Conservation (phyloP, 2,797 vertebrate genomes). For the Adelosebastes latens region DNA sequence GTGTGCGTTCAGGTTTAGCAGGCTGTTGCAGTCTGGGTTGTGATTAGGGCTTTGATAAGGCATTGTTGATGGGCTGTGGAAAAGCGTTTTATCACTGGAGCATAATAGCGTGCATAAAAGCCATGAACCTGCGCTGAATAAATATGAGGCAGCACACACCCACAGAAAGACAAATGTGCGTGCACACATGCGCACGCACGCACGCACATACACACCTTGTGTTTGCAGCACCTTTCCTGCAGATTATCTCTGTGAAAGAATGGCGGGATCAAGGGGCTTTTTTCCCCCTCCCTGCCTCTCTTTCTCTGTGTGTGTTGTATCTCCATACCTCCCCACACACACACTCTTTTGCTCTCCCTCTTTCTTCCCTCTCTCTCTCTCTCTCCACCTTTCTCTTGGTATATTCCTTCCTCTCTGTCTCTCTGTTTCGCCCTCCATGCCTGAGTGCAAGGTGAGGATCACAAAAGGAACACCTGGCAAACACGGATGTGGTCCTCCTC, state of each 20-base stretch:
- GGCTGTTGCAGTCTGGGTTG: conserved; percentile 53
- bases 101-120: conserved; percentile 72
- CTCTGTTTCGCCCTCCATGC: conserved; percentile 55
- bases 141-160: conserved; percentile 67
- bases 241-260: conserved; percentile 80
- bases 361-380: conserved; percentile 33
- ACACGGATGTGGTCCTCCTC: conserved; percentile 77
- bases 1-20: conserved; percentile 61
- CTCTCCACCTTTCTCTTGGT: conserved; percentile 29
- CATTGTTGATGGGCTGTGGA: conserved; percentile 74
- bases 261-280: conserved; percentile 68
- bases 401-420: conserved; percentile 39
- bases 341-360: neutral
- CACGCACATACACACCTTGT: conserved; percentile 17
- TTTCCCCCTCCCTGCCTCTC: conserved; percentile 29
- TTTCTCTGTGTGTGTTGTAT: conserved; percentile 2
- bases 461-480: conserved; percentile 88
- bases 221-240: conserved; percentile 47
- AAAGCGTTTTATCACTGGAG: conserved; percentile 73
- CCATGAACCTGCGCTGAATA: conserved; percentile 70
- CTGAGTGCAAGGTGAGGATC: conserved; percentile 78
- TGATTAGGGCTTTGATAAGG: conserved; percentile 68
- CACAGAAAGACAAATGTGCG: conserved; percentile 42
- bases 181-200: neutral
- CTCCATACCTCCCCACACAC: neutral